Conservation (phyloP, 2,888 invertebrate genomes). For the Therioaphis trifolii region DNA sequence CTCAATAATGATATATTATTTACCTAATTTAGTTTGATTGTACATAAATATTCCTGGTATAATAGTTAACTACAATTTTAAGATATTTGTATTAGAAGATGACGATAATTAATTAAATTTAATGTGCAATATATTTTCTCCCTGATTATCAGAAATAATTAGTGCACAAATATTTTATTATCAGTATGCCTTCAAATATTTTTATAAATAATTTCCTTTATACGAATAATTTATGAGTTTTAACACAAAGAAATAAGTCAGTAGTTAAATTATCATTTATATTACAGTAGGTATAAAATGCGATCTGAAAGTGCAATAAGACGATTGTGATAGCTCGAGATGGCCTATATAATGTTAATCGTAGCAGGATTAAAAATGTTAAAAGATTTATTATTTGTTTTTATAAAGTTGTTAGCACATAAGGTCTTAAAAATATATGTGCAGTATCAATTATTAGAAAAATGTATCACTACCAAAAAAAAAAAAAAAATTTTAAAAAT, state of each 20-base stretch:
- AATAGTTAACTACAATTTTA: constrained; percentile 29
- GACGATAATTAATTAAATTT: constrained; percentile 5
- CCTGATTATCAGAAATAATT: constrained; percentile 40
- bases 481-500: constrained; percentile 43
- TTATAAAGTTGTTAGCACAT: constrained; percentile 34
- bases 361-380: constrained; percentile 49
- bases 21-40: constrained; percentile 25
- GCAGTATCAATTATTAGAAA: constrained; percentile 19
- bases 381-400: constrained; percentile 42
- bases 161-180: constrained; percentile 29
- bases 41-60: constrained; percentile 31
- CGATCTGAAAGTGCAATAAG: constrained; percentile 62
- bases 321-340: constrained; percentile 59
- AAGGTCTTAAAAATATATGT: constrained; percentile 37
- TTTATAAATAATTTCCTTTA: constrained; percentile 20
- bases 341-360: constrained; percentile 42
- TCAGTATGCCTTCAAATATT: constrained; percentile 19
- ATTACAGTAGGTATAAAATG: constrained; percentile 34
- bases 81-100: constrained; percentile 35
- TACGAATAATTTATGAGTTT: constrained; percentile 15
- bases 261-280: constrained; percentile 36
- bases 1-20: constrained; percentile 10
- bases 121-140: constrained; percentile 42
- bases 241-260: constrained; percentile 38
- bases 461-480: constrained; percentile 41